Evolutionary conservation across 2,797 vertebrate species (phyloP).

Genomic region (Dipus sagitta): DNA sequence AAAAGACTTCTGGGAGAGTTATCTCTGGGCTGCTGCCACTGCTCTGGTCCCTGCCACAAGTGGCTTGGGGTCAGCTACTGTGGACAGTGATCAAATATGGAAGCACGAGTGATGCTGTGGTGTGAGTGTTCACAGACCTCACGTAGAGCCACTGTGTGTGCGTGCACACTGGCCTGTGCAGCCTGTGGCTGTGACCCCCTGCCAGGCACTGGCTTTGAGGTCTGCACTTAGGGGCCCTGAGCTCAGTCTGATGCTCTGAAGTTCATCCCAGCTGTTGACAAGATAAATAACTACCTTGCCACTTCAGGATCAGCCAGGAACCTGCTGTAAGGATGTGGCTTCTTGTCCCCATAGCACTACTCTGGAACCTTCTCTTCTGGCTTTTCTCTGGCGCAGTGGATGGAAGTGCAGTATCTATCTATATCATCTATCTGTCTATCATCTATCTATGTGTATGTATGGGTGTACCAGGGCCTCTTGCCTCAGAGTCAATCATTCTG

Average conservation of each 20-base stretch:
- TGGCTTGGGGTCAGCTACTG: not conserved
- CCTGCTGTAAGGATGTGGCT: not conserved
- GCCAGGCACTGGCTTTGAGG: not conserved
- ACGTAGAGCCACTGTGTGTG: too few relatives aligned
- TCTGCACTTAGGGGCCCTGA: not conserved
- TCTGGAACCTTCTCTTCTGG: not conserved
- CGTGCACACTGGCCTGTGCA: not conserved
- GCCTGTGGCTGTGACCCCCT: accelerated
- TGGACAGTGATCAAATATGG: accelerated
- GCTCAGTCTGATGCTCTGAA: not conserved
- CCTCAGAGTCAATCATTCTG: too few relatives aligned
- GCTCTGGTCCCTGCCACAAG: not conserved
- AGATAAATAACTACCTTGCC: not conserved
- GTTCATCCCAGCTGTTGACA: not conserved
- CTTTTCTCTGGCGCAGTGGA: not conserved
- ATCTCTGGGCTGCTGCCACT: not conserved
- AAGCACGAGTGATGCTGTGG: not conserved
- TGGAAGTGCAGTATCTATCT: too few relatives aligned
- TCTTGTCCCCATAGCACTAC: not conserved
- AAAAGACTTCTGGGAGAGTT: too few relatives aligned
- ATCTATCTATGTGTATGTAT: too few relatives aligned
- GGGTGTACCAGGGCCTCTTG: too few relatives aligned
- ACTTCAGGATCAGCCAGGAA: not conserved
- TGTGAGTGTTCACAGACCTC: not conserved
- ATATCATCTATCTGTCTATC: too few relatives aligned